phyloP scores from a whole-genome alignment of 1,140 invertebrate species.

The Dolichoris vasculosae region DNA sequence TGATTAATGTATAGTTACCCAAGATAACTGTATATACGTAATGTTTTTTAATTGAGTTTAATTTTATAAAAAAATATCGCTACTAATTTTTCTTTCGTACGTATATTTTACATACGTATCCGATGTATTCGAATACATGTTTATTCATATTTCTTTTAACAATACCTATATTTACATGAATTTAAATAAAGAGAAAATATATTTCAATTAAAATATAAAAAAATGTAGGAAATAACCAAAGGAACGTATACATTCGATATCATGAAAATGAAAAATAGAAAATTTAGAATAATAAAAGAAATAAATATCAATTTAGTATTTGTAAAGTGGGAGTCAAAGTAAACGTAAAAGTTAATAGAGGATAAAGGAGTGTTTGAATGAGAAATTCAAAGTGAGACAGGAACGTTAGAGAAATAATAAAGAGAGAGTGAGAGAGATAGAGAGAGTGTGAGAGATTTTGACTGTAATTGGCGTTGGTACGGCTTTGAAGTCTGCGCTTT shows the following conservation, averaged over 20 bases:
- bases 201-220: no score
- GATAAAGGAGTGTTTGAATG: not conserved
- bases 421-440: slow-evolving; percentile 19
- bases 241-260: not conserved
- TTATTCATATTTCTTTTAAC: no score
- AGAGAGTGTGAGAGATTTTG: slow-evolving; percentile 48
- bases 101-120: no score
- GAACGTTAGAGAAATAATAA: slow-evolving; percentile 52
- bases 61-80: no score
- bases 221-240: not conserved
- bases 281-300: not conserved
- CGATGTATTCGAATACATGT: no score
- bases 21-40: no score
- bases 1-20: no score
- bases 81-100: no score
- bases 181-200: no score
- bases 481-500: slow-evolving; percentile 63
- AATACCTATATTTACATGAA: no score
- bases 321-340: not conserved
- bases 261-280: not conserved
- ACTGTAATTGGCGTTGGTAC: slow-evolving; percentile 62
- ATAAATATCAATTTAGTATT: not conserved
- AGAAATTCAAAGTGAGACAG: slow-evolving; percentile 1
- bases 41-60: no score
- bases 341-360: not conserved